Base-by-base conservation (phyloP, 2,888 invertebrate genomes). In the Cosmia pyralina region DNA sequence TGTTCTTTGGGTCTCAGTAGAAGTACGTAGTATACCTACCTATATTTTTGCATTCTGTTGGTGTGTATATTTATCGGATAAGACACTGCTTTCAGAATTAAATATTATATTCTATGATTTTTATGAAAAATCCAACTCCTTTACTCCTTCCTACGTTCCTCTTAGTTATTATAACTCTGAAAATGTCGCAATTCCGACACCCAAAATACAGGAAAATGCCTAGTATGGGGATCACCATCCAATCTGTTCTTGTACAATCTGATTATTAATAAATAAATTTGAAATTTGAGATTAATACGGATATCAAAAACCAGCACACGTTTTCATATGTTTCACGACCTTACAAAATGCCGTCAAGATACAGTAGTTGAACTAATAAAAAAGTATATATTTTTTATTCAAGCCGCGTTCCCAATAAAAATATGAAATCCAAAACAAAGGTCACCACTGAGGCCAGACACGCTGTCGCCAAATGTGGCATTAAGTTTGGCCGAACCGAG, bases 381-480 rank as follows among this genome's bases (percentile, higher is more conserved):
- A 85, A 75, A 82, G 64, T 75, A 63, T 67, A 71, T 41, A 71
- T 53, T 80, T 79, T n/a, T 85, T 84, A 87, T 88, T 87, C 83
- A 70, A 70, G 75, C 79, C 66, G 69, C 81, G 78, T 85, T 58
- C 74, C 70, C 63, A 68, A 87, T 83, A 83, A 86, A 88, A 85
- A 81, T 84, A 85, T 83, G 84, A 82, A 86, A 83, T 80, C 81
- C 84, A 71, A 84, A 83, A 88, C 79, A 87, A 85, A 89, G 82
- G 86, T 86, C 84, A 83, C 70, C 74, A 63, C 73, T 79, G 80
- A 85, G 72, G 78, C 83, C 82, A 90, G 90, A 90, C 91, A 85
- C 84, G 83, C 84, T 84, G 90, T 79, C 89, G 90, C 91, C 90
- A 86, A 88, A 89, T 86, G 87, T 84, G 81, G 83, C 88, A 90